Conservation (phyloP, 2,797 vertebrate genomes). For the Pteropus rufus region DNA sequence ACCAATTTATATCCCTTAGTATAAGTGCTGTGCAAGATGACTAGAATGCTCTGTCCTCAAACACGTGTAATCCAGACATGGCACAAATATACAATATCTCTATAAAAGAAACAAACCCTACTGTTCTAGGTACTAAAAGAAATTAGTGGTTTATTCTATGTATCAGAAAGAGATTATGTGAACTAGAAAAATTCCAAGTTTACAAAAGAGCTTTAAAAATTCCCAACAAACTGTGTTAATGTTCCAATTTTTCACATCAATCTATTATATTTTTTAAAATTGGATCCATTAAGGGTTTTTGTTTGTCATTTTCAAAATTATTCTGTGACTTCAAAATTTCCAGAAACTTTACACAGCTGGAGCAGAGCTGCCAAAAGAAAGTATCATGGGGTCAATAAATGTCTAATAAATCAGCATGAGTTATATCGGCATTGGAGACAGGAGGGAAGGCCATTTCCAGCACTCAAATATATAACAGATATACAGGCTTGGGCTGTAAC, state of each 20-base stretch:
- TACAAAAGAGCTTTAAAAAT: neutral
- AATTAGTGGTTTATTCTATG: neutral
- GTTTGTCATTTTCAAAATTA: constrained; percentile 34
- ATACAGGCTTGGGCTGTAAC: neutral
- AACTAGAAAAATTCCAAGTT: neutral
- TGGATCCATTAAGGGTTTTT: neutral
- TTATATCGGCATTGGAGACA: neutral
- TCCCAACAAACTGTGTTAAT: neutral
- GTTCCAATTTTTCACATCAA: neutral
- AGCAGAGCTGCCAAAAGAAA: neutral
- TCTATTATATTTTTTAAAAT: neutral
- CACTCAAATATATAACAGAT: neutral
- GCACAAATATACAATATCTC: neutral
- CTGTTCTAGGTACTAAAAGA: neutral
- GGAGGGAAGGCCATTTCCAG: neutral
- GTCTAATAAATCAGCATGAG: neutral
- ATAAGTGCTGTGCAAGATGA: neutral
- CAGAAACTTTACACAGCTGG: neutral
- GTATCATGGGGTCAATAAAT: neutral
- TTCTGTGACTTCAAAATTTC: constrained; percentile 1
- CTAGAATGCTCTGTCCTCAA: neutral
- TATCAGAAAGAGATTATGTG: constrained; percentile 19
- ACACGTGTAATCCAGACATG: neutral
- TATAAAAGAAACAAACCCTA: neutral
- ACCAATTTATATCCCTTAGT: neutral